Percentiles rank a stretch among this genome's conserved stretches.
These are phyloP conservation scores for Myocastor coypus DNA, from an alignment of 2,113 vertebrate genomes.

Conservation along the genomic window DNA sequence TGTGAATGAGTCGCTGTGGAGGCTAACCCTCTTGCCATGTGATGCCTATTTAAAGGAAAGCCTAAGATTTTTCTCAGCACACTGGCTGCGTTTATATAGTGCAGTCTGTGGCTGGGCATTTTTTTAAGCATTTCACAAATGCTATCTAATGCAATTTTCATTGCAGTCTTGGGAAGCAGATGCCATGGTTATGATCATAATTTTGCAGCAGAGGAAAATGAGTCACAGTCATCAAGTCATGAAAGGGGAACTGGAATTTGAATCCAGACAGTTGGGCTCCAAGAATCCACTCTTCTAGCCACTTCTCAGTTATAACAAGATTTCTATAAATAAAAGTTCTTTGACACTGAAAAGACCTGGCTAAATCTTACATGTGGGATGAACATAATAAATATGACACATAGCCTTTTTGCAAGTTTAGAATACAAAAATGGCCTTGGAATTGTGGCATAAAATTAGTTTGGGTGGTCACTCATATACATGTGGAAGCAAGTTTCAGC, in stretches of 20 bases:
- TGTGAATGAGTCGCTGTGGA: background rate
- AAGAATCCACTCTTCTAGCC: slow-evolving; percentile 37
- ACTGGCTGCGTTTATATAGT: slow-evolving; percentile 7
- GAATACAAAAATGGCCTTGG: background rate
- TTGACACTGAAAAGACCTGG: slow-evolving; percentile 38
- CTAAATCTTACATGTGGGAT: background rate
- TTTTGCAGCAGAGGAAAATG: slow-evolving; percentile 51
- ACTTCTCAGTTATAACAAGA: slow-evolving; percentile 37
- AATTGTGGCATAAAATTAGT: background rate
- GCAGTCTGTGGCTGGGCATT: background rate
- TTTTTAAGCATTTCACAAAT: slow-evolving; percentile 45
- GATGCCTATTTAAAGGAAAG: background rate
- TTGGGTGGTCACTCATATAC: background rate
- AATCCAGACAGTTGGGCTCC: slow-evolving; percentile 33
- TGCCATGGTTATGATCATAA: background rate
- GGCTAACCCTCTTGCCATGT: background rate
- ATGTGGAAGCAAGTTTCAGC: background rate
- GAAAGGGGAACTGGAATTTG: background rate
- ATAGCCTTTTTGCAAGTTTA: slow-evolving; percentile 36
- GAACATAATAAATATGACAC: slow-evolving; percentile 23
- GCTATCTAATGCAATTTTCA: slow-evolving; percentile 24
- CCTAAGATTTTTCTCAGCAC: slow-evolving; percentile 22
- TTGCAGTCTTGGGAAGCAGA: background rate
- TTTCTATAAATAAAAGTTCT: slow-evolving; percentile 61
- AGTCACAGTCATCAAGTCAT: background rate